Evolutionary conservation across 1,140 invertebrate species (phyloP), one percentile per base, ranked within the genome.

Genomic region (Proales similis): DNA sequence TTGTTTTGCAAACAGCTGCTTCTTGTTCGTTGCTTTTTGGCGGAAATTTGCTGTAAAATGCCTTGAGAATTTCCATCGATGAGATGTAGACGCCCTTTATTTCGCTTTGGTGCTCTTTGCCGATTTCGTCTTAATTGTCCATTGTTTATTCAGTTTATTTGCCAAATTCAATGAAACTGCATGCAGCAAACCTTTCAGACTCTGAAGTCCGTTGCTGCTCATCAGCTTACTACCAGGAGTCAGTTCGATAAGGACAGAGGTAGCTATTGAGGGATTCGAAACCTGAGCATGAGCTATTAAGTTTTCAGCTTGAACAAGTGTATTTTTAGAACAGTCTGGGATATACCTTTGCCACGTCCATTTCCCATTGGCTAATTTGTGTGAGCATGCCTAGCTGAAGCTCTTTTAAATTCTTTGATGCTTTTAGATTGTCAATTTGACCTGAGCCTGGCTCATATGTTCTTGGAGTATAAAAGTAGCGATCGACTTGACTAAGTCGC

Each of bases 381-480:
- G 19, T 26, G 45, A 20, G 5, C 26, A 26, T 12, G 2, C 45
- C 45, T 42, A 19, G 22, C 51, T 42, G 7, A 57, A 14, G 30
- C n/a, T 24, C 4, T 26, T 42, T 57, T 0, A 27, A 11, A 57
- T 57, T 39, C 24, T 42, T 19, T 17, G 19, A 29, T 26, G 39
- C 45, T 2, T 42, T n/a, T 9, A 57, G 4, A 14, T 57, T 57
- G 2, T 12, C 17, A 9, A 17, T 42, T 43, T 2, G 17, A 4
- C 26, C 14, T 36, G 9, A 42, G 20, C 45, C 51, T 42, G 29
- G 39, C 20, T 57, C 51, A 17, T 19, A 7, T 20, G 51, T 12
- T 42, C 45, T 57, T 22, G 51, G 51, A 7, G 51, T 42, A 26
- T 57, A 57, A 57, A 57, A 57, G 7, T 57, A 57, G 22, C 51